These are phyloP conservation scores for Lichenostomus cassidix DNA, from an alignment of 2,113 vertebrate species.

Conservation along the genomic window DNA sequence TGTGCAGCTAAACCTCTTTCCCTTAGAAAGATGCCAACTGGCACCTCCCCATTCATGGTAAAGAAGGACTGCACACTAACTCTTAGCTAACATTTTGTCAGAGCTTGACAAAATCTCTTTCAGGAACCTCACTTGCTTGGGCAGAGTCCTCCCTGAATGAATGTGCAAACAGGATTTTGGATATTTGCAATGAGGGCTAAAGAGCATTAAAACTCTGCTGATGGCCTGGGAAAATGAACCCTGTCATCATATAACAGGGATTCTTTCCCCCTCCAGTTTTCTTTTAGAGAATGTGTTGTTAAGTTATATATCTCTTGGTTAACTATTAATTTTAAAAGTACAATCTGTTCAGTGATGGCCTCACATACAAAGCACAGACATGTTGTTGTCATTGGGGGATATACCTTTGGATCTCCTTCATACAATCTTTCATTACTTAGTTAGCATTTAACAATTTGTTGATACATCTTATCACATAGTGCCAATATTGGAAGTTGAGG, in stretches of 20 bases:
- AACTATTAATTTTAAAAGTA: not conserved
- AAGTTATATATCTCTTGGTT: not conserved
- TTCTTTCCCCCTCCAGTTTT: not conserved
- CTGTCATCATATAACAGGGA: not conserved
- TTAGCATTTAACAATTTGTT: not conserved
- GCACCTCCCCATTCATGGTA: not conserved
- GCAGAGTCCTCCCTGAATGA: not conserved
- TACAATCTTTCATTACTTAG: not conserved
- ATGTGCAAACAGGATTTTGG: not conserved
- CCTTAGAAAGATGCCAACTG: not conserved
- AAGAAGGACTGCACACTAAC: not conserved
- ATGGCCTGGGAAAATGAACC: not conserved
- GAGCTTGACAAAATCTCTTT: not conserved
- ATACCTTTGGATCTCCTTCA: not conserved
- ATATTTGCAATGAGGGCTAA: not conserved
- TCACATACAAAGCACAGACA: not conserved
- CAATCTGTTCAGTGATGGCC: not conserved
- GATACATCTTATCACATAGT: not conserved
- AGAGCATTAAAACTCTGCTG: not conserved
- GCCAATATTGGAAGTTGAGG: not conserved
- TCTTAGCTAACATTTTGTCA: not conserved
- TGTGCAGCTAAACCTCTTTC: not conserved
- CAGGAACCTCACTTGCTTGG: not conserved
- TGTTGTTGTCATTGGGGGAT: not conserved
- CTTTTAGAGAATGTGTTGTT: not conserved